These are phyloP conservation scores for Caenorhabditis auriculariae DNA, from an alignment of 2,888 invertebrate species.

Conservation along the genomic window DNA sequence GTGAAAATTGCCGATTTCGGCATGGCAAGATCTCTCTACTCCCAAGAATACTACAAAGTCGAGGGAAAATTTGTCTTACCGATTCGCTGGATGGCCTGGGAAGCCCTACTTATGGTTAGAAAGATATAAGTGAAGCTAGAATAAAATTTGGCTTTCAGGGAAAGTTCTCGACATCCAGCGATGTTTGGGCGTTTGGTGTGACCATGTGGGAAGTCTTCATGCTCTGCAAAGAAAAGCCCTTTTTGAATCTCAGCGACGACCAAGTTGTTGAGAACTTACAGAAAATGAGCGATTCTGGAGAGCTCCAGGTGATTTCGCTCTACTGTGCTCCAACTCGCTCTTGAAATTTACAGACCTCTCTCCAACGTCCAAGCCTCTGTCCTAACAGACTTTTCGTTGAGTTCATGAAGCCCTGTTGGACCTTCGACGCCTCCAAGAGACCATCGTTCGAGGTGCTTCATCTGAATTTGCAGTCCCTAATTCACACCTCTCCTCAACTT, in stretches of 20 bases:
- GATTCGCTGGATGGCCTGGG: conserved; percentile 69
- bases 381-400: conserved; percentile 39
- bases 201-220: conserved; percentile 84
- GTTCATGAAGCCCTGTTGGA: conserved; percentile 45
- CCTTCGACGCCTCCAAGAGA: conserved; percentile 27
- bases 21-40: conserved; percentile 79
- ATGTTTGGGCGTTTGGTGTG: conserved; percentile 87
- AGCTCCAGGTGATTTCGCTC: conserved; percentile 29
- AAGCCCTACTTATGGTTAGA: conserved; percentile 44
- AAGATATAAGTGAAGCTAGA: background rate
- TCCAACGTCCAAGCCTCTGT: conserved; percentile 34
- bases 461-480: conserved; percentile 44
- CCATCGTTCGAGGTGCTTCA: conserved; percentile 51
- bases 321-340: conserved; percentile 1
- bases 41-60: conserved; percentile 80
- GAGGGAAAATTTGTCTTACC: conserved; percentile 77
- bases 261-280: conserved; percentile 79
- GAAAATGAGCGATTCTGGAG: conserved; percentile 27
- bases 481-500: conserved; percentile 28
- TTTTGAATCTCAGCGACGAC: conserved; percentile 76
- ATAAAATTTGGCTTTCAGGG: conserved; percentile 70
- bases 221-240: conserved; percentile 78
- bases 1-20: conserved; percentile 78
- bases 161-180: conserved; percentile 82
- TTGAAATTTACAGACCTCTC: conserved; percentile 27